Evolutionary conservation across 2,797 vertebrate genomes (phyloP).

Genomic region (Corythornis leucogaster): DNA sequence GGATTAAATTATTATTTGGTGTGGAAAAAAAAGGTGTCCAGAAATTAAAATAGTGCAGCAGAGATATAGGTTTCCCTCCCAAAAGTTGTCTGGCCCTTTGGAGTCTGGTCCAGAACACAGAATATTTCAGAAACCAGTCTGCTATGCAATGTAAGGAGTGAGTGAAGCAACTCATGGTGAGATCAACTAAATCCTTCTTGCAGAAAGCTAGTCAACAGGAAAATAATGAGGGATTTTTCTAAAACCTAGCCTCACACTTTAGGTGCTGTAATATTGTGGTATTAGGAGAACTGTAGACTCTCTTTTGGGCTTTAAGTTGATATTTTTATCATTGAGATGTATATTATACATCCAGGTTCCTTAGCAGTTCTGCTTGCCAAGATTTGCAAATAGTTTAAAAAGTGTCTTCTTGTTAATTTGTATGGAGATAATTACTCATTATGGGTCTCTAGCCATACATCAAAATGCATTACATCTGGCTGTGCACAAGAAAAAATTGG

Average conservation of each 20-base stretch:
- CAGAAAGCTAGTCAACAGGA: neutral
- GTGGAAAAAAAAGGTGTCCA: neutral
- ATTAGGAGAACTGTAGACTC: neutral
- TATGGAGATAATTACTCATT: neutral
- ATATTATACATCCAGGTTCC: accelerated
- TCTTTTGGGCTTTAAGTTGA: neutral
- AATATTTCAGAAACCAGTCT: neutral
- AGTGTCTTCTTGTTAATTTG: neutral
- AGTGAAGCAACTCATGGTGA: neutral
- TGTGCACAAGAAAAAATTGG: neutral
- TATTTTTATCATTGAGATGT: neutral
- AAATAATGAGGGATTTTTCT: neutral
- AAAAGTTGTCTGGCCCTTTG: neutral
- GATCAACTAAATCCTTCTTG: neutral
- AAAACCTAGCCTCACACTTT: neutral
- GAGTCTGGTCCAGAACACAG: neutral
- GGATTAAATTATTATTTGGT: neutral
- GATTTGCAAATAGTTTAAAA: neutral
- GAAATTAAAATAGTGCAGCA: neutral
- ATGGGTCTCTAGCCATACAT: neutral
- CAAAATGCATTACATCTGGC: neutral
- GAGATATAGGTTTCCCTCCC: neutral
- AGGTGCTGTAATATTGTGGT: neutral
- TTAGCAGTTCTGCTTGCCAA: neutral
- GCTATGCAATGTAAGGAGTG: neutral